phyloP scores from a whole-genome alignment of 2,797 vertebrate genomes.

The Potorous gilbertii region DNA sequence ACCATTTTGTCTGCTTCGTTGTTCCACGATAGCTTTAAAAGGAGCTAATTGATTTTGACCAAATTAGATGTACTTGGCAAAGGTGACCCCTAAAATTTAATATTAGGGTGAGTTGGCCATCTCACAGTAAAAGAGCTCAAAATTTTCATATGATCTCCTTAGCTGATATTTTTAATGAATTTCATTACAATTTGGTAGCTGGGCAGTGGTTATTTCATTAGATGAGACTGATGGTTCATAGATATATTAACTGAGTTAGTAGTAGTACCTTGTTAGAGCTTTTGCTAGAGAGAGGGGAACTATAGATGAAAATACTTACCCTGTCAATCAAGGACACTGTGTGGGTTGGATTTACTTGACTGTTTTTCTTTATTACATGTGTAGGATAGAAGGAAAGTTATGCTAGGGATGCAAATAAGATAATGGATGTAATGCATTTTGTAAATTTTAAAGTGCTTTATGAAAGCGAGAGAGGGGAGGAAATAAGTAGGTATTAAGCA shows the following conservation, averaged over 20 bases:
- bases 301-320: neutral
- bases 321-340: neutral
- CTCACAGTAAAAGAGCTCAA: slow-evolving; percentile 28
- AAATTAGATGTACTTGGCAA: slow-evolving; percentile 50
- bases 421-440: neutral
- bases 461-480: no score
- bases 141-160: neutral
- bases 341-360: neutral
- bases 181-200: slow-evolving; percentile 33
- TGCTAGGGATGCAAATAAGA: neutral
- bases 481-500: neutral
- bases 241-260: neutral
- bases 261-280: neutral
- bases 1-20: slow-evolving; percentile 43
- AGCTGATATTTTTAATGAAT: slow-evolving; percentile 13
- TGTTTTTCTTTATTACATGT: neutral
- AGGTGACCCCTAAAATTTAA: slow-evolving; percentile 20
- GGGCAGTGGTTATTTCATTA: neutral
- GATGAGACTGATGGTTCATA: neutral
- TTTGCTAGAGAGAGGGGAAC: neutral
- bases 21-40: slow-evolving; percentile 55
- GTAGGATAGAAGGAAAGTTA: neutral
- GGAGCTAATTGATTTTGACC: slow-evolving; percentile 21
- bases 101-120: slow-evolving; percentile 26
- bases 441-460: neutral